Conservation (phyloP, 2,888 invertebrate genomes). For the Cecidostiba fungosa region DNA sequence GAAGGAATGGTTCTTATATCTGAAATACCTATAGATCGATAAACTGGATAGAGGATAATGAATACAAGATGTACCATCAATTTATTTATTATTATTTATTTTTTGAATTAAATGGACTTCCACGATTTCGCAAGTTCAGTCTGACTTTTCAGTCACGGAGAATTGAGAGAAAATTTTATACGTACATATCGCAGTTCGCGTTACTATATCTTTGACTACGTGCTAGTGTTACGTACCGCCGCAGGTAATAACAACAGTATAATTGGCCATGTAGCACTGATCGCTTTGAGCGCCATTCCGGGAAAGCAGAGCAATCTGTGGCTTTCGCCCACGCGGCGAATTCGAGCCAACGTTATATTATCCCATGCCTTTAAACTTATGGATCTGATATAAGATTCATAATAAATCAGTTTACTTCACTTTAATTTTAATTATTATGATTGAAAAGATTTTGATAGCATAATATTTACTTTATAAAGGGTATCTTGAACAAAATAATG, state of each 20-base stretch:
- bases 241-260: conserved; percentile 10
- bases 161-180: too few relatives aligned
- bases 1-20: too few relatives aligned
- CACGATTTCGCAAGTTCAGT: too few relatives aligned
- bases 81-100: neutral
- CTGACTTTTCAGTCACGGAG: too few relatives aligned
- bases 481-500: too few relatives aligned
- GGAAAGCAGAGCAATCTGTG: neutral
- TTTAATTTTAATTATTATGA: too few relatives aligned
- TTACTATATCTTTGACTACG: neutral
- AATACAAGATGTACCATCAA: neutral
- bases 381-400: too few relatives aligned
- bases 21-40: neutral
- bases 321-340: neutral
- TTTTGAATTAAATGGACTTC: too few relatives aligned
- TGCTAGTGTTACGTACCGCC: neutral
- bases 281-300: neutral
- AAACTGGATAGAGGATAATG: neutral
- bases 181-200: neutral
- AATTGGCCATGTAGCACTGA: neutral
- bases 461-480: too few relatives aligned
- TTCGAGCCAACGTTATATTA: neutral
- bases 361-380: too few relatives aligned
- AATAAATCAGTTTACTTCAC: too few relatives aligned
- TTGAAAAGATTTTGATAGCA: too few relatives aligned